Conservation (phyloP, 2,888 invertebrate genomes). For the Rotaria magnacalcarata region DNA sequence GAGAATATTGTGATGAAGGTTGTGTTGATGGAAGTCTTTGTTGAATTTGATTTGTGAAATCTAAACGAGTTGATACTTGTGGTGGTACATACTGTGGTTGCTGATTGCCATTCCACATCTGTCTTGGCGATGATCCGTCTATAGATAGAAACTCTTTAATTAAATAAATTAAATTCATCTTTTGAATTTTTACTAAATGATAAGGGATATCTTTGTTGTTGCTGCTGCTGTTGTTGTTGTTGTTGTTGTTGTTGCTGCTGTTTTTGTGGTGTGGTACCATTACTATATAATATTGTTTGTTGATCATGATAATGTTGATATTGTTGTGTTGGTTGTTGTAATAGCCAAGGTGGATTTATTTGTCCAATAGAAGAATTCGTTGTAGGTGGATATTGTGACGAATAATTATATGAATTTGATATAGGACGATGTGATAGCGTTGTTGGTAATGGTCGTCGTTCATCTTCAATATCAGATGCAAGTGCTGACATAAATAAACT, state of each 20-base stretch:
- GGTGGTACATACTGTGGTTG: slow-evolving; percentile 26
- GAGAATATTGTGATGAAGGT: slow-evolving; percentile 29
- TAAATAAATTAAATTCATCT: too few species aligned
- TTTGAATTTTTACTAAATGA: neutral
- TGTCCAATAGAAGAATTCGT: neutral
- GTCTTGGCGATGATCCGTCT: slow-evolving; percentile 18
- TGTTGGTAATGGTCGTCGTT: slow-evolving; percentile 10
- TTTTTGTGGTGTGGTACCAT: neutral
- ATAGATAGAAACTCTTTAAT: neutral
- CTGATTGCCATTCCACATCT: slow-evolving; percentile 27
- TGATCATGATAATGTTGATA: neutral
- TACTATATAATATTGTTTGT: neutral
- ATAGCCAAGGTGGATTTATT: neutral
- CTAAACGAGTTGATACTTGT: neutral
- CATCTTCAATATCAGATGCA: slow-evolving; percentile 36
- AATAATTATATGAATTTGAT: neutral
- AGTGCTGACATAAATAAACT: slow-evolving; percentile 33
- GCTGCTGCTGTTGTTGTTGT: neutral
- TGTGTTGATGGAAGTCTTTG: slow-evolving; percentile 14
- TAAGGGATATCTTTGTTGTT: slow-evolving; percentile 13
- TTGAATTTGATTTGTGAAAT: slow-evolving; percentile 28
- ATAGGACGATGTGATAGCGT: neutral
- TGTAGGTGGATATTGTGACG: neutral
- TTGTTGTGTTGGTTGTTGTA: slow-evolving; percentile 1
- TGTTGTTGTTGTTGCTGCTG: neutral